Evolutionary conservation across 2,113 vertebrate genomes (phyloP).

Genomic region (Rhinopomastus cyanomelas): DNA sequence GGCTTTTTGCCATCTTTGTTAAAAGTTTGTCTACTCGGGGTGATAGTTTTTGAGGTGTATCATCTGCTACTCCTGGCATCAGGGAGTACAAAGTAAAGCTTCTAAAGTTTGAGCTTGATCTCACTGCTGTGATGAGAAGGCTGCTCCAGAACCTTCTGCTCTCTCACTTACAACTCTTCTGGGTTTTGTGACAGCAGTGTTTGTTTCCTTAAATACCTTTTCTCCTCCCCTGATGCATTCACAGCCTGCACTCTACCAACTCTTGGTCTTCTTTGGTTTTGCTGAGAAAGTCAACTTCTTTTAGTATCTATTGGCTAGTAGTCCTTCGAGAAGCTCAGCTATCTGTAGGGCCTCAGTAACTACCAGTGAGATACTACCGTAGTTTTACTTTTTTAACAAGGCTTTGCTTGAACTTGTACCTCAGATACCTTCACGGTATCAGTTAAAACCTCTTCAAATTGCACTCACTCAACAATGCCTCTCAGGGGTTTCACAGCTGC

Average conservation of each 20-base stretch:
- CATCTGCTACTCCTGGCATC: neutral
- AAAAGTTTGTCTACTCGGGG: neutral
- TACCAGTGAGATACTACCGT: neutral
- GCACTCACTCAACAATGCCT: neutral
- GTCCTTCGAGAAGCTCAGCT: neutral
- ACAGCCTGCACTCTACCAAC: neutral
- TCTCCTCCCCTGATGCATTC: neutral
- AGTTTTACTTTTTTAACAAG: neutral
- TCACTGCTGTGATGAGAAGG: neutral
- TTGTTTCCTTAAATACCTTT: neutral
- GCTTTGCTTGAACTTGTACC: neutral
- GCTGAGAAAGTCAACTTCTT: neutral
- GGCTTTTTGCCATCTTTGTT: neutral
- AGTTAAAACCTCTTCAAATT: neutral
- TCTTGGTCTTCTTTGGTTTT: neutral
- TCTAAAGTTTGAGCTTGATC: neutral
- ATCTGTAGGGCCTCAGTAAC: neutral
- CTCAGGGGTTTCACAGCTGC: neutral
- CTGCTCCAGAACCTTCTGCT: neutral
- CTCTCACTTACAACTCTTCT: neutral
- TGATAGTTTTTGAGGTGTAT: neutral
- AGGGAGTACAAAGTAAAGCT: neutral
- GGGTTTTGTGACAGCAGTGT: neutral
- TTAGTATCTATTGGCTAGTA: neutral
- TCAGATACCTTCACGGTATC: neutral